Base-by-base conservation (phyloP, 2,797 vertebrate species). In the Propithecus deckenii region DNA sequence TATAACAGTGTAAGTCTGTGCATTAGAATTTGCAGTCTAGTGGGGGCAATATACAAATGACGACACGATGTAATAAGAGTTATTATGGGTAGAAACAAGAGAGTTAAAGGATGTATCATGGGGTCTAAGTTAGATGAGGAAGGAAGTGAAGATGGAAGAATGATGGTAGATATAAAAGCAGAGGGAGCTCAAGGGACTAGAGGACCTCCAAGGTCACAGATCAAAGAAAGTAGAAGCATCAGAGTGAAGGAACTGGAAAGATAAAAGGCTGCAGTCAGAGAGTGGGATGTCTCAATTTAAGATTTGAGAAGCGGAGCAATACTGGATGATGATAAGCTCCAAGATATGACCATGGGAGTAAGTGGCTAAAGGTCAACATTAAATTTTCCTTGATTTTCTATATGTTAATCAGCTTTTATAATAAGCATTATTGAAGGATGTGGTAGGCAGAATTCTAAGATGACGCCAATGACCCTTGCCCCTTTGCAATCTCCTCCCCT, bases 381-480 rank as follows among this genome's bases (percentile, higher is more conserved):
- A 76, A 88, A 92, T n/a, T 88, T 23, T 84, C 17, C 41, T 92
- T 89, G 63, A 86, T 74, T 85, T 85, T 35, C 22, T 81, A 75
- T 59, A 28, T 78, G 18, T 78, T 94, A 72, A 86, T 88, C 80
- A 89, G 55, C 20, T 79, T 85, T 96, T 95, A 83, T 87, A 86
- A 93, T 89, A 91, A 93, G 76, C 7, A 48, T 46, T 63, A 80
- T 46, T 74, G 46, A 43, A 13, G 32, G 48, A 91, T 72, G n/a
- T 88, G 2, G 2, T 30, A 63, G 32, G 20, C 38, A 81, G 59
- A 88, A 97, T 86, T 95, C 61, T 84, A 86, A 38, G 25, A 95
- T 76, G 38, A 71, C 41, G 11, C 48, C 71, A 83, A 22, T 30
- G 80, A 41, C 13, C 2, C 69, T 92, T n/a, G 23, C 35, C 30